Conservation (phyloP, 2,113 vertebrate genomes). For the Cnemophilus loriae region DNA sequence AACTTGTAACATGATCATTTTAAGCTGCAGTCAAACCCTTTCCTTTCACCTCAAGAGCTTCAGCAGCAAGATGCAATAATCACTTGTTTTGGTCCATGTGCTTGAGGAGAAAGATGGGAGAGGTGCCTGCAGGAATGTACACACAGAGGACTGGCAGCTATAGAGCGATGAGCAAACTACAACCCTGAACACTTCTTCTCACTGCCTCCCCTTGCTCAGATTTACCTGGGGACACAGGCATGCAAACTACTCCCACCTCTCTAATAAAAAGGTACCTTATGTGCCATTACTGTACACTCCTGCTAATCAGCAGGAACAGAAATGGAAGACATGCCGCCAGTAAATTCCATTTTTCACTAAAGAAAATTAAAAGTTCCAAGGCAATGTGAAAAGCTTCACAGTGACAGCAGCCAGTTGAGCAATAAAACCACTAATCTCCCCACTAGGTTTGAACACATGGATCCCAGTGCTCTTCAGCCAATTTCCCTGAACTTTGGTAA, state of each 20-base stretch:
- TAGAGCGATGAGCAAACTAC: background rate
- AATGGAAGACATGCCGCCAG: background rate
- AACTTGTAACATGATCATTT: background rate
- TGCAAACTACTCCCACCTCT: background rate
- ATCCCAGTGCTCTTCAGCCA: background rate
- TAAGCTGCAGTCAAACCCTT: background rate
- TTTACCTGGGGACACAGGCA: background rate
- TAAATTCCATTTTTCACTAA: background rate
- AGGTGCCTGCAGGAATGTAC: background rate
- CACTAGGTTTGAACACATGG: background rate
- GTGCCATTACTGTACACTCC: background rate
- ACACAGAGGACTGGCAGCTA: background rate
- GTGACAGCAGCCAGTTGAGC: background rate
- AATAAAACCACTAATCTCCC: background rate
- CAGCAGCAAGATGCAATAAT: background rate
- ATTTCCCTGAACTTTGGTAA: constrained; percentile 56
- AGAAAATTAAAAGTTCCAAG: background rate
- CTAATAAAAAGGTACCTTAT: background rate
- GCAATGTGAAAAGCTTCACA: background rate
- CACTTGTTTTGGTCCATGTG: background rate
- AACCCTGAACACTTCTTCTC: background rate
- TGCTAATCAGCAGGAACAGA: background rate
- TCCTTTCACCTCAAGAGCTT: background rate
- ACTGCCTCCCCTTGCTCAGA: background rate
- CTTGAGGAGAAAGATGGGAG: background rate